These are phyloP conservation scores for Anguilla anguilla DNA, from an alignment of 2,797 vertebrate genomes.

Conservation along the genomic window DNA sequence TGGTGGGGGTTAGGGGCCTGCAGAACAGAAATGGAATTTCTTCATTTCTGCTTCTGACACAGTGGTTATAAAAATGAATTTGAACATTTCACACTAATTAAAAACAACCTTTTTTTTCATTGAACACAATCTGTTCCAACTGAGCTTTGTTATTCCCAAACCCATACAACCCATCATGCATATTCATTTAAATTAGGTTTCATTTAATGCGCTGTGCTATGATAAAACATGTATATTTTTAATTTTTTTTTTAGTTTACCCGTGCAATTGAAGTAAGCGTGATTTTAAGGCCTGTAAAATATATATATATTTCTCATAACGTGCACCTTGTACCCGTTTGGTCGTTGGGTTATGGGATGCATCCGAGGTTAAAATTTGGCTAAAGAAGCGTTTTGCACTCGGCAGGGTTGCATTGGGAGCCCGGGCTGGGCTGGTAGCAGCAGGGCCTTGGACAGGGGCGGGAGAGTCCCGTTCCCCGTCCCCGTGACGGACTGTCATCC, in stretches of 20 bases:
- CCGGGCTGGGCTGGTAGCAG: conserved; percentile 40
- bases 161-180: conserved; percentile 55
- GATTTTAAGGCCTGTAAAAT: background rate
- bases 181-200: conserved; percentile 60
- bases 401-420: conserved; percentile 37
- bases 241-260: background rate
- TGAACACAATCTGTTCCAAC: conserved; percentile 44
- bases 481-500: conserved; percentile 81
- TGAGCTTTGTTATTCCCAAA: conserved; percentile 59
- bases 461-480: conserved; percentile 62
- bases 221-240: background rate
- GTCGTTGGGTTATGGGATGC: conserved; percentile 48
- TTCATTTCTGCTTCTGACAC: background rate
- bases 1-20: background rate
- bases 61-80: conserved; percentile 35
- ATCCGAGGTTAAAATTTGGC: conserved; percentile 31
- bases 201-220: conserved; percentile 26
- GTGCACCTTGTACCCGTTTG: conserved; percentile 53
- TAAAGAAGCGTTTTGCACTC: conserved; percentile 49
- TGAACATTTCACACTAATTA: conserved; percentile 66
- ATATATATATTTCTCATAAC: background rate
- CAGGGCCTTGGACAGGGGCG: conserved; percentile 63
- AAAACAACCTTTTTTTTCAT: conserved; percentile 48
- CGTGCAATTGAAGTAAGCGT: background rate
- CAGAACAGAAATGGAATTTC: conserved; percentile 3